Evolutionary conservation across 2,797 vertebrate species (phyloP), one percentile per base, ranked within the genome.

Genomic region (Enteromius unitaeniatus): DNA sequence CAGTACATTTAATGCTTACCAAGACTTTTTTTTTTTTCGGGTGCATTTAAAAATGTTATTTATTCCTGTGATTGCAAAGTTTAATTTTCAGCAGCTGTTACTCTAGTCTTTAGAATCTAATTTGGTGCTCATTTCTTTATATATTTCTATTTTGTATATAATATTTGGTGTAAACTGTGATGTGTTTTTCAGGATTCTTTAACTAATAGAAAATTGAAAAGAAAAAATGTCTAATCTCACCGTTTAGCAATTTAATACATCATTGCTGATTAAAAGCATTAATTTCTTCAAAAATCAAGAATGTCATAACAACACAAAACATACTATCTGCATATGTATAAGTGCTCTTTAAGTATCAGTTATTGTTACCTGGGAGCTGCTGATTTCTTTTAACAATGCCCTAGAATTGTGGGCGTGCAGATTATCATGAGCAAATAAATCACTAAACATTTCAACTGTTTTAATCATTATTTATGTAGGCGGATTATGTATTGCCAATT

Each of bases 371-470:
- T 42, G n/a, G 2, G 37, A 58, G 14, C 26, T 17, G 19, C 45
- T 60, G 4, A 45, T 72, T 23, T 19, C 5, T 79, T 15, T 80
- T 70, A 26, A 58, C 21, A 79, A 60, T 40, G 3, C 55, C 10
- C 28, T 31, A 47, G 15, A 19, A 28, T 62, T n/a, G 9, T 47
- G 28, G 21, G 5, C 26, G 55, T 40, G 28, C n/a, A 60, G 26
- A 82, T 40, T 49, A 65, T 73, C 49, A 11, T 62, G 45, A 73
- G 34, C 67, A 67, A 78, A 85, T 64, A 40, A 84, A 49, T 69
- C 34, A 23, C 31, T 79, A 62, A 79, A 84, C 82, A 85, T 70
- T 23, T 82, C 51, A 65, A 76, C 74, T 77, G n/a, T 84, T 86
- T 79, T 37, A 79, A 49, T 65, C 62, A 68, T 70, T 78, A 69